Percentiles rank a stretch among this genome's conserved stretches.
phyloP scores from a whole-genome alignment of 53 echinoderm and acorn worm species.

The Temnopleurus reevesii region DNA sequence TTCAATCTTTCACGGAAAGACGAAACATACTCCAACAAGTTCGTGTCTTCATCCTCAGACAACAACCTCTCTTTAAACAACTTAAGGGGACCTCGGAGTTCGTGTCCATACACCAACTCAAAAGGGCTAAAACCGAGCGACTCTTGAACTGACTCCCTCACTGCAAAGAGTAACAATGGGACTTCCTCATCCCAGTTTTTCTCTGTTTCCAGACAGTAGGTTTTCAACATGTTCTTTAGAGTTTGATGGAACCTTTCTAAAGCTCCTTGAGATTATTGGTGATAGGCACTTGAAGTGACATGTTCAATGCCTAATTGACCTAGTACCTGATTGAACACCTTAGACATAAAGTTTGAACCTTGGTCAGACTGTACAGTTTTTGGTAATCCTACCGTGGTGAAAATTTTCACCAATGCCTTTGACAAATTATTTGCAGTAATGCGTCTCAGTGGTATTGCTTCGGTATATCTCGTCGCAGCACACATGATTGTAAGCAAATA shows the following conservation, averaged over 20 bases:
- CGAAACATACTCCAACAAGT: constrained; percentile 69
- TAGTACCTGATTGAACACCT: constrained; percentile 61
- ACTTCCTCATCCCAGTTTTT: constrained; percentile 72
- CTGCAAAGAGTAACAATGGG: constrained; percentile 67
- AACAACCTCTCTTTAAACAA: constrained; percentile 64
- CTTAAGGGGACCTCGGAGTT: constrained; percentile 53
- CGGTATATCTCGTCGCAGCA: constrained; percentile 70
- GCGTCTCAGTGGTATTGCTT: constrained; percentile 72
- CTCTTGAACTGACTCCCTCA: constrained; percentile 60
- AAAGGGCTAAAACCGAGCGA: constrained; percentile 70
- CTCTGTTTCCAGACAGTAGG: constrained; percentile 48
- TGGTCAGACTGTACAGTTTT: constrained; percentile 66
- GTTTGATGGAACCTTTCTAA: constrained; percentile 71
- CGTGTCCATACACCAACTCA: constrained; percentile 70
- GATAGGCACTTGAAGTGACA: constrained; percentile 69
- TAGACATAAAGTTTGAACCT: constrained; percentile 66
- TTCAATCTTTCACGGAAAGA: constrained; percentile 52
- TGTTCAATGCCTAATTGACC: constrained; percentile 53
- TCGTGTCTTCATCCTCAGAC: neutral
- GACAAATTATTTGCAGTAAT: constrained; percentile 62
- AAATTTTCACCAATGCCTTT: constrained; percentile 63
- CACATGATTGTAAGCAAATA: constrained; percentile 77
- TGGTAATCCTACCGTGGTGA: constrained; percentile 72
- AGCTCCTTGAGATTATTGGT: constrained; percentile 70
- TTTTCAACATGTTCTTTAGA: constrained; percentile 68